A percentile compares a stretch with the other conserved stretches of the same genome.
phyloP scores from a whole-genome alignment of 2,888 invertebrate genomes.

The Hydrotaea diabolus region DNA sequence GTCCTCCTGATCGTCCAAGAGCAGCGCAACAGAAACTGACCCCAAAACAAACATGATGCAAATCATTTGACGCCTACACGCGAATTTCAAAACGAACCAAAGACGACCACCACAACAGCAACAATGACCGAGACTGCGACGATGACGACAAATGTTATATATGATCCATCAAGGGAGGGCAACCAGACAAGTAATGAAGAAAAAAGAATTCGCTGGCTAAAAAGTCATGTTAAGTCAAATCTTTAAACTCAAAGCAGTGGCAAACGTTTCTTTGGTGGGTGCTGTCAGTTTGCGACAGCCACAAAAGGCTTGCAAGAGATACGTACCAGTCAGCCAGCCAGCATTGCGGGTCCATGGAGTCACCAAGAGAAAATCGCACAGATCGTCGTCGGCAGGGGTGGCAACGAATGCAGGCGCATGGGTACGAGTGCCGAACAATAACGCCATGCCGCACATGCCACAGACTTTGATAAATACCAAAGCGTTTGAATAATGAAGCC shows the following conservation, averaged over 20 bases:
- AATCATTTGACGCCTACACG: slow-evolving; percentile 76
- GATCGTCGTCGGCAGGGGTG: not conserved
- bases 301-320: slow-evolving; percentile 15
- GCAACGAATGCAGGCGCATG: not conserved
- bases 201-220: slow-evolving; percentile 2
- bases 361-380: slow-evolving; percentile 16
- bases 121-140: not conserved
- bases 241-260: slow-evolving; percentile 57
- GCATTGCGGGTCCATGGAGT: too few relatives aligned
- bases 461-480: slow-evolving; percentile 65
- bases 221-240: slow-evolving; percentile 62
- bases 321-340: slow-evolving; percentile 22
- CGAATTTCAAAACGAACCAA: slow-evolving; percentile 55
- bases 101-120: not conserved
- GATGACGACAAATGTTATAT: slow-evolving; percentile 42
- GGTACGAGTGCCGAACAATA: slow-evolving; percentile 2
- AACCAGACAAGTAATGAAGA: slow-evolving; percentile 34
- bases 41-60: slow-evolving; percentile 64
- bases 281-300: slow-evolving; percentile 54
- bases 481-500: slow-evolving; percentile 76
- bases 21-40: slow-evolving; percentile 56
- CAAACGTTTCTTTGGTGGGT: slow-evolving; percentile 59
- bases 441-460: slow-evolving; percentile 60
- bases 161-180: slow-evolving; percentile 48
- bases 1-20: slow-evolving; percentile 30